Evolutionary conservation across 2,113 vertebrate species (phyloP).

Genomic region (Poecile atricapillus): DNA sequence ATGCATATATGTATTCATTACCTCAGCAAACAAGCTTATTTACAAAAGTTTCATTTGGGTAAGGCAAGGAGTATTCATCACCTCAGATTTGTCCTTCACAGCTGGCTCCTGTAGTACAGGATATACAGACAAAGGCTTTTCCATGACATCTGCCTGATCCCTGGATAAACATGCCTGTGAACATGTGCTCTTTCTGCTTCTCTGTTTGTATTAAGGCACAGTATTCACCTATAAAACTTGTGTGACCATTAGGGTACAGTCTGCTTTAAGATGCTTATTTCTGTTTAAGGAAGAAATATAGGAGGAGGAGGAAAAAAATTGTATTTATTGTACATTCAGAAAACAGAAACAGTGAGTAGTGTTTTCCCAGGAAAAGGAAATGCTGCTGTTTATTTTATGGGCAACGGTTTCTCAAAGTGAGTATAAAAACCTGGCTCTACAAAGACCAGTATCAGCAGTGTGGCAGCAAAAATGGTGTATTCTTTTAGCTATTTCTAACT

Average conservation of each 20-base stretch:
- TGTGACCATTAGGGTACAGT: neutral
- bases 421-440: neutral
- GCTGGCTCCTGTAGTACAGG: neutral
- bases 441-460: neutral
- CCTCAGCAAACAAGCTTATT: conserved; percentile 15
- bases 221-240: neutral
- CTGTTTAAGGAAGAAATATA: neutral
- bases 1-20: neutral
- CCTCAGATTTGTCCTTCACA: conserved; percentile 8
- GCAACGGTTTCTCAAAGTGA: neutral
- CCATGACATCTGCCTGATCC: conserved; percentile 46
- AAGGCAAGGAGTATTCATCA: neutral
- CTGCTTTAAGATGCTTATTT: neutral
- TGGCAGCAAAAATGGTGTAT: neutral
- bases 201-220: neutral
- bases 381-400: neutral
- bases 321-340: neutral
- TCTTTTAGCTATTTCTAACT: neutral
- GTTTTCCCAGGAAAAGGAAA: neutral
- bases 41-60: conserved; percentile 8
- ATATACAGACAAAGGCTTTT: conserved; percentile 39
- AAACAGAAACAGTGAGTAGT: neutral
- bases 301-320: neutral
- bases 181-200: conserved; percentile 21
- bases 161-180: conserved; percentile 29